phyloP scores from a whole-genome alignment of 2,113 vertebrate species.

The Petroica traversi region DNA sequence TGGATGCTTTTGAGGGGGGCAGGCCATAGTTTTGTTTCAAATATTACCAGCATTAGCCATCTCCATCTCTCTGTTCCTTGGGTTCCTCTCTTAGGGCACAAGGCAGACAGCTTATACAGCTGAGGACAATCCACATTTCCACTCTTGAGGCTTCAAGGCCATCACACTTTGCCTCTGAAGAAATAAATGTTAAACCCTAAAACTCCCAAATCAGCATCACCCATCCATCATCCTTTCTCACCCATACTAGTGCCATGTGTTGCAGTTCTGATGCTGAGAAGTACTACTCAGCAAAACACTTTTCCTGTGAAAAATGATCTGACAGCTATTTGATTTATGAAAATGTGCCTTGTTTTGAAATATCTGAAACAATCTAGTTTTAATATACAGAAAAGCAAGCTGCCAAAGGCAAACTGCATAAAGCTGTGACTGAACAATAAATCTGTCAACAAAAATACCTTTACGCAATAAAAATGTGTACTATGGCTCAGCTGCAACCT shows the following conservation, averaged over 20 bases:
- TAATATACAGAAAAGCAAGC: slow-evolving; percentile 31
- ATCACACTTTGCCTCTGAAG: background rate
- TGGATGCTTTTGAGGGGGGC: background rate
- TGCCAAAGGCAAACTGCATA: slow-evolving; percentile 23
- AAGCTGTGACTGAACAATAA: slow-evolving; percentile 32
- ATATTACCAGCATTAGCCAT: background rate
- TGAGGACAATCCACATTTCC: background rate
- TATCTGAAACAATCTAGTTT: slow-evolving; percentile 17
- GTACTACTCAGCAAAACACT: background rate
- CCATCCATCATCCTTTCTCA: background rate
- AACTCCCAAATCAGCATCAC: background rate
- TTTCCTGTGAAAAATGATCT: slow-evolving; percentile 18
- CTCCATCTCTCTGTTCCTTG: background rate
- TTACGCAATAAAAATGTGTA: background rate
- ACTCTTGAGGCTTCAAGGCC: background rate
- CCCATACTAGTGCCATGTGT: background rate
- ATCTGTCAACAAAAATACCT: slow-evolving; percentile 38
- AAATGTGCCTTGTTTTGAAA: background rate
- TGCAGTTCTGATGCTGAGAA: background rate
- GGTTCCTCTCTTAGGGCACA: background rate
- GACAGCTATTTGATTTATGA: background rate
- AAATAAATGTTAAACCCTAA: background rate
- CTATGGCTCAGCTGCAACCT: background rate
- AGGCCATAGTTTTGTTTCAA: background rate
- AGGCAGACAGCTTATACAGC: background rate